Evolutionary conservation across 2,888 invertebrate species (phyloP).

Genomic region (Tetrapedia diversipes): DNA sequence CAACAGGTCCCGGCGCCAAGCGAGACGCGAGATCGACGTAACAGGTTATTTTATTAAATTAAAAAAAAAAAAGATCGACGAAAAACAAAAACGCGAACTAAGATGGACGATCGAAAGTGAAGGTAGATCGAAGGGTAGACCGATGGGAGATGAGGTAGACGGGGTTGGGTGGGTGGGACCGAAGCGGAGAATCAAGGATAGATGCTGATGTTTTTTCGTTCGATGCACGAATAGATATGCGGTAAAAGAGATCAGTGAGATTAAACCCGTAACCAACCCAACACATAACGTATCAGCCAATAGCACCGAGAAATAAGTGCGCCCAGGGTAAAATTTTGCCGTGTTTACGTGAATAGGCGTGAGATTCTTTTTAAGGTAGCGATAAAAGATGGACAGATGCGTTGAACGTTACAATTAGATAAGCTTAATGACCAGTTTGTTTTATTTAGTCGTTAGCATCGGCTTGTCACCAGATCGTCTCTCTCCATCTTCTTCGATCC

Average conservation of each 20-base stretch:
- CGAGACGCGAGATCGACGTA: conserved; percentile 70
- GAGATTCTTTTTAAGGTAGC: conserved; percentile 32
- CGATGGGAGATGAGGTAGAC: not conserved
- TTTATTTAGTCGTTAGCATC: not conserved
- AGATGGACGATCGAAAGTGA: not conserved
- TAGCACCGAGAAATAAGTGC: conserved; percentile 76
- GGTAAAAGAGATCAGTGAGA: conserved; percentile 67
- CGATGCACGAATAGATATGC: conserved; percentile 51
- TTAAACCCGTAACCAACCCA: conserved; percentile 82
- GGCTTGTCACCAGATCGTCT: not conserved
- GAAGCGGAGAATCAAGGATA: too few relatives aligned
- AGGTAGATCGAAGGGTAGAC: not conserved
- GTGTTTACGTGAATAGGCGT: conserved; percentile 66
- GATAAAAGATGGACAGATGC: conserved; percentile 45
- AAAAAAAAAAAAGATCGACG: conserved; percentile 7
- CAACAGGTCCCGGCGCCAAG: conserved; percentile 77
- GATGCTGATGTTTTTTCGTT: conserved; percentile 11
- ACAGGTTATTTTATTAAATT: conserved; percentile 57
- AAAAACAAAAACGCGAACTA: conserved; percentile 8
- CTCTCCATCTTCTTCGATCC: conserved; percentile 48
- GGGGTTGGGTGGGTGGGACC: too few relatives aligned
- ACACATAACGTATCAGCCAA: conserved; percentile 81
- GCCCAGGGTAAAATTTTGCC: conserved; percentile 77
- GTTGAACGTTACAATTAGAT: not conserved
- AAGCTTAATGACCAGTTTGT: not conserved